Conservation (phyloP, 2,797 vertebrate genomes). For the Pseudochaenichthys georgianus region DNA sequence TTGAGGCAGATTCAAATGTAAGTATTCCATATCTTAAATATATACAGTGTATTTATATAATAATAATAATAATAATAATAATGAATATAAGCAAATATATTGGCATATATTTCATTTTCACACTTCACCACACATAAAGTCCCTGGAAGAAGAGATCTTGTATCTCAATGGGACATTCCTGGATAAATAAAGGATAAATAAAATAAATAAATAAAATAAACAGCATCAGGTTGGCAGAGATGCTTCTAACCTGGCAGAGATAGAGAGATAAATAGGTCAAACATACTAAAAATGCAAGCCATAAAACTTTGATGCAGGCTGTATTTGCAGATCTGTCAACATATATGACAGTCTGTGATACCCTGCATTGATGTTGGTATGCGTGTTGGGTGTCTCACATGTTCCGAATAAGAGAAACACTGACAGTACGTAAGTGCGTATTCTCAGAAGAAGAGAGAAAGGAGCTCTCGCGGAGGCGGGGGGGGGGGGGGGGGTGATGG, state of each 20-base stretch:
- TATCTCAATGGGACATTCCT: too few species aligned
- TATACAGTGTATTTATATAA: not conserved
- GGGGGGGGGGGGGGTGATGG: slow-evolving; percentile 32
- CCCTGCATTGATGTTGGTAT: not conserved
- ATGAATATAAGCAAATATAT: not conserved
- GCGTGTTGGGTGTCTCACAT: not conserved
- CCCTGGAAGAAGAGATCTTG: too few species aligned
- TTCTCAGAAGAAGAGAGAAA: slow-evolving; percentile 1
- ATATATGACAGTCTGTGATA: not conserved
- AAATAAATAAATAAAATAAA: not conserved
- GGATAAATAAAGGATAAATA: too few species aligned
- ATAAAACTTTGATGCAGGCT: not conserved
- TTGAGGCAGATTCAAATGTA: not conserved
- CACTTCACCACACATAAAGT: not conserved
- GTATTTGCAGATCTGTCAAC: not conserved
- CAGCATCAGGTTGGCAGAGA: slow-evolving; percentile 5
- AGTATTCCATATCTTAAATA: not conserved
- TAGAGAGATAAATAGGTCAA: not conserved
- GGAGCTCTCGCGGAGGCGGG: slow-evolving; percentile 9
- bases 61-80: too few species aligned
- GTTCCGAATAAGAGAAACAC: slow-evolving; percentile 16
- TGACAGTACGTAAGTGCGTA: slow-evolving; percentile 1
- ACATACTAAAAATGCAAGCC: not conserved
- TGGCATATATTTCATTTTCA: not conserved
- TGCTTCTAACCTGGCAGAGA: not conserved